A percentile compares a stretch with the other conserved stretches of the same genome.
Evolutionary conservation across 2,888 invertebrate species (phyloP).

Genomic region (Salticus scenicus): DNA sequence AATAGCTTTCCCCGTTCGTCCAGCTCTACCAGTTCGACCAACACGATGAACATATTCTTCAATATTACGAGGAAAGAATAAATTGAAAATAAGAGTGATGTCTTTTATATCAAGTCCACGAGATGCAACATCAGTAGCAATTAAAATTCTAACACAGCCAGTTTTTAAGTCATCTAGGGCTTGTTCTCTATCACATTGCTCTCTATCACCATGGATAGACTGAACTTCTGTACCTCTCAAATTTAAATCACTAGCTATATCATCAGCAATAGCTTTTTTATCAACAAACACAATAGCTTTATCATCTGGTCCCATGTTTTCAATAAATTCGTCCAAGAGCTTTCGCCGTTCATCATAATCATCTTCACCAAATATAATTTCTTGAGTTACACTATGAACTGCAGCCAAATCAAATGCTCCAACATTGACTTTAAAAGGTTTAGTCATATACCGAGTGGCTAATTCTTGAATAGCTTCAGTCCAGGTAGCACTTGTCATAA

Average conservation of each 20-base stretch:
- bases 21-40: conserved; percentile 96
- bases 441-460: conserved; percentile 89
- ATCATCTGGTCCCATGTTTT: conserved; percentile 83
- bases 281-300: conserved; percentile 94
- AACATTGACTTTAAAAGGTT: conserved; percentile 92
- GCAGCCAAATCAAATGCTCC: conserved; percentile 90
- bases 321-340: conserved; percentile 81
- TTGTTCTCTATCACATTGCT: conserved; percentile 81
- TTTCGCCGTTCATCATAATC: conserved; percentile 83
- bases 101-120: conserved; percentile 94
- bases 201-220: conserved; percentile 90
- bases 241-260: conserved; percentile 86
- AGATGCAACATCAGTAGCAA: conserved; percentile 96
- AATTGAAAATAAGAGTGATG: conserved; percentile 92
- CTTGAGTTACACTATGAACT: conserved; percentile 89
- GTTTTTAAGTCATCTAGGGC: conserved; percentile 89
- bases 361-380: conserved; percentile 84
- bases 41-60: conserved; percentile 97
- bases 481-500: conserved; percentile 98
- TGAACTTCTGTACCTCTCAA: conserved; percentile 83
- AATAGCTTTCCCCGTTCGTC: conserved; percentile 87
- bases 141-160: conserved; percentile 86
- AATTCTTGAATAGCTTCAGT: conserved; percentile 89
- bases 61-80: conserved; percentile 93
- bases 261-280: conserved; percentile 88